Percentiles rank a stretch among this genome's conserved stretches.
Evolutionary conservation across 2,888 invertebrate species (phyloP).

Genomic region (Temnothorax unifasciatus): DNA sequence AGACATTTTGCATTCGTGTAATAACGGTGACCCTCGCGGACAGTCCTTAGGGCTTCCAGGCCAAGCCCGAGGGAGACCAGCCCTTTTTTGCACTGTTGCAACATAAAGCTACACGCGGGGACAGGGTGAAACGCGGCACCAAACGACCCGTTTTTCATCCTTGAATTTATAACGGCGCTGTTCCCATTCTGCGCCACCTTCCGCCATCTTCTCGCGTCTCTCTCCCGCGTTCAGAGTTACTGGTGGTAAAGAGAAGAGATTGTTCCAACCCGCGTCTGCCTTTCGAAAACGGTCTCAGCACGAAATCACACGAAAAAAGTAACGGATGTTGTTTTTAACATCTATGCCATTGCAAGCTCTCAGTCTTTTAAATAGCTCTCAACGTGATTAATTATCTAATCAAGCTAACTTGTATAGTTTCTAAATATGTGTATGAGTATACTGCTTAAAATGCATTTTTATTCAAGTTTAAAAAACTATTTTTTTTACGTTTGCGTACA

Average conservation of each 20-base stretch:
- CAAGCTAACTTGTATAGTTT: background rate
- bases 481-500: background rate
- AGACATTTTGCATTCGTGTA: slow-evolving; percentile 80
- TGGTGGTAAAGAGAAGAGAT: slow-evolving; percentile 61
- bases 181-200: slow-evolving; percentile 51
- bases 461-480: background rate
- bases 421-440: background rate
- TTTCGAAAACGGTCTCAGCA: slow-evolving; percentile 53
- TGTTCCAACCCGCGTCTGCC: slow-evolving; percentile 47
- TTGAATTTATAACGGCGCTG: slow-evolving; percentile 74
- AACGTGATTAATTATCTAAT: background rate
- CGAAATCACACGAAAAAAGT: slow-evolving; percentile 72
- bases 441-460: background rate
- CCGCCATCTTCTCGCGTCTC: slow-evolving; percentile 49
- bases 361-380: background rate
- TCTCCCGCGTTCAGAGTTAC: background rate
- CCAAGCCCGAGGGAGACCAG: slow-evolving; percentile 65
- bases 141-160: slow-evolving; percentile 52
- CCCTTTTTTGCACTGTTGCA: slow-evolving; percentile 73
- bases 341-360: background rate
- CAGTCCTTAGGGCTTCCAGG: slow-evolving; percentile 44
- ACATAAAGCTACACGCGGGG: slow-evolving; percentile 67
- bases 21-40: slow-evolving; percentile 78
- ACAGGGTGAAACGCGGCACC: slow-evolving; percentile 30
- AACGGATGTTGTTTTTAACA: slow-evolving; percentile 65